A percentile compares a stretch with the other conserved stretches of the same genome.
phyloP scores from a whole-genome alignment of 2,797 vertebrate genomes.

The Labeo calbasu region DNA sequence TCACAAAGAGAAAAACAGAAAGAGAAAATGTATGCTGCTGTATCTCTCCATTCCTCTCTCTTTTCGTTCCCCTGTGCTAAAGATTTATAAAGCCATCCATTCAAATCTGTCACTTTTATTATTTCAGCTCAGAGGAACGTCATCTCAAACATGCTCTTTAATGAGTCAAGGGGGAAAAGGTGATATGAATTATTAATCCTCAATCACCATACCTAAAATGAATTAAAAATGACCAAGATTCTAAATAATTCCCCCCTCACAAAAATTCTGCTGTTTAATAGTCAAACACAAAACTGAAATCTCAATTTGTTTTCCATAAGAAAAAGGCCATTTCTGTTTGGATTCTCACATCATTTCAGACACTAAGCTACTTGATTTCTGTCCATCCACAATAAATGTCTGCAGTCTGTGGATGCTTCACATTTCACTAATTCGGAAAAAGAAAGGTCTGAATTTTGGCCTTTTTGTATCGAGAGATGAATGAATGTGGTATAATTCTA shows the following conservation, averaged over 20 bases:
- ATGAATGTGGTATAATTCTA: slow-evolving; percentile 2
- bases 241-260: slow-evolving; percentile 46
- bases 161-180: slow-evolving; percentile 80
- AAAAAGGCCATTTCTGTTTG: neutral
- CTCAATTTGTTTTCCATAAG: neutral
- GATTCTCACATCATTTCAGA: neutral
- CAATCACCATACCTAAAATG: slow-evolving; percentile 77
- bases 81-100: slow-evolving; percentile 60
- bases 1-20: neutral
- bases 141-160: slow-evolving; percentile 66
- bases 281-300: slow-evolving; percentile 12
- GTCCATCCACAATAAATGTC: slow-evolving; percentile 14
- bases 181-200: slow-evolving; percentile 82
- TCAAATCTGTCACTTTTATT: slow-evolving; percentile 62
- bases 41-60: neutral
- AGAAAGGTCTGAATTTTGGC: neutral
- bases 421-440: slow-evolving; percentile 13
- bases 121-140: slow-evolving; percentile 53
- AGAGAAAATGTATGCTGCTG: slow-evolving; percentile 11
- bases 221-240: slow-evolving; percentile 71
- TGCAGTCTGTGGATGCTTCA: neutral
- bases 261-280: slow-evolving; percentile 12
- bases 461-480: neutral
- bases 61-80: slow-evolving; percentile 30
- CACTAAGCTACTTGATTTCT: slow-evolving; percentile 11